These are phyloP conservation scores for Crax fasciolata DNA, from an alignment of 2,797 vertebrate genomes.

Conservation along the genomic window DNA sequence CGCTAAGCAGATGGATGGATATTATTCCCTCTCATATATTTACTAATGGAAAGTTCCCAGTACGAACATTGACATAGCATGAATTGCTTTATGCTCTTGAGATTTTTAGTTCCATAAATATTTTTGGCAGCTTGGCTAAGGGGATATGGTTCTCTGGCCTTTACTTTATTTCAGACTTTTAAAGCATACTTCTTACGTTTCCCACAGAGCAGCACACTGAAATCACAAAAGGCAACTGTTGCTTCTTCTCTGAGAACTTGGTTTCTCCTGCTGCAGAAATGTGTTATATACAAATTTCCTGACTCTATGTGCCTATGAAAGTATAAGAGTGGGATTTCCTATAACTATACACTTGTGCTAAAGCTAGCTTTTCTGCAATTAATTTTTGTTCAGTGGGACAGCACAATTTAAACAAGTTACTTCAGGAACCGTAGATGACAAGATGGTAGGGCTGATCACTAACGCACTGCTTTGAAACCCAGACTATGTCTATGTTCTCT, in stretches of 20 bases:
- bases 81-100: constrained; percentile 61
- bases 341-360: neutral
- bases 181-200: constrained; percentile 17
- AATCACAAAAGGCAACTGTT: neutral
- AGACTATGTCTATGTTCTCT: neutral
- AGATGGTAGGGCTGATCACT: neutral
- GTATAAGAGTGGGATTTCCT: neutral
- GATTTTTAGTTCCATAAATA: constrained; percentile 60
- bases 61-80: constrained; percentile 40
- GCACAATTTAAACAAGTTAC: neutral
- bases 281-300: neutral
- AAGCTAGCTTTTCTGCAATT: neutral
- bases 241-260: neutral
- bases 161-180: constrained; percentile 42
- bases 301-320: neutral
- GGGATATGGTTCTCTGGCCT: constrained; percentile 12
- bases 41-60: constrained; percentile 52
- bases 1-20: constrained; percentile 40
- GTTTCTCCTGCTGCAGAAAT: neutral
- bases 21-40: constrained; percentile 31
- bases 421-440: too few relatives aligned
- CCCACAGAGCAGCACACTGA: constrained; percentile 7
- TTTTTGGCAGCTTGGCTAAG: constrained; percentile 39
- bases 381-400: neutral
- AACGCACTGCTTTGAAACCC: neutral